phyloP scores from a whole-genome alignment of 2,797 vertebrate genomes.

The Sebastes nivosus region DNA sequence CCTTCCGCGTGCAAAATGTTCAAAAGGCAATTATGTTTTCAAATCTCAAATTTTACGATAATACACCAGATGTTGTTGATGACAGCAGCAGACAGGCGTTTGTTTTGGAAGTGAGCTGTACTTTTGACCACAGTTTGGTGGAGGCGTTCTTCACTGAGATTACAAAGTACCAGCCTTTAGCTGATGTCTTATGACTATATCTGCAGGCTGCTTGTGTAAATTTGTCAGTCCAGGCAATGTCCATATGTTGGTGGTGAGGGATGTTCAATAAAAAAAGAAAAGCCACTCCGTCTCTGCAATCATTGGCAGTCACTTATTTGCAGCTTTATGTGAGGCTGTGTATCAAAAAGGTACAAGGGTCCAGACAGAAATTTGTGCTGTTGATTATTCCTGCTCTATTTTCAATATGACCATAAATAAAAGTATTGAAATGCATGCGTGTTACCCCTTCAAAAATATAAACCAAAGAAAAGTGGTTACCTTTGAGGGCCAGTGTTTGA shows the following conservation, averaged over 20 bases:
- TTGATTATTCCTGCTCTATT: not conserved
- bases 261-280: not conserved
- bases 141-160: not conserved
- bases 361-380: not conserved
- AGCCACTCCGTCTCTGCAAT: not conserved
- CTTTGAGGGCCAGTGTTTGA: slow-evolving; percentile 4
- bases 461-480: slow-evolving; percentile 8
- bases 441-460: slow-evolving; percentile 5
- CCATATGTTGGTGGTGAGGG: not conserved
- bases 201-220: not conserved
- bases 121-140: not conserved
- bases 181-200: not conserved
- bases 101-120: slow-evolving; percentile 1
- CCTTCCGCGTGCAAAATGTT: not conserved
- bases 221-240: not conserved
- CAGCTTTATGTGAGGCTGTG: not conserved
- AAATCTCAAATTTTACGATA: not conserved
- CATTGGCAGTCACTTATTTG: not conserved
- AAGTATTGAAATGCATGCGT: not conserved
- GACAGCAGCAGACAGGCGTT: not conserved
- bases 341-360: not conserved
- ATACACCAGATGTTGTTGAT: not conserved
- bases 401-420: not conserved
- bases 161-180: not conserved
- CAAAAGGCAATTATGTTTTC: not conserved